Base-by-base conservation (phyloP, 2,888 invertebrate genomes). In the Hetaerina titia region DNA sequence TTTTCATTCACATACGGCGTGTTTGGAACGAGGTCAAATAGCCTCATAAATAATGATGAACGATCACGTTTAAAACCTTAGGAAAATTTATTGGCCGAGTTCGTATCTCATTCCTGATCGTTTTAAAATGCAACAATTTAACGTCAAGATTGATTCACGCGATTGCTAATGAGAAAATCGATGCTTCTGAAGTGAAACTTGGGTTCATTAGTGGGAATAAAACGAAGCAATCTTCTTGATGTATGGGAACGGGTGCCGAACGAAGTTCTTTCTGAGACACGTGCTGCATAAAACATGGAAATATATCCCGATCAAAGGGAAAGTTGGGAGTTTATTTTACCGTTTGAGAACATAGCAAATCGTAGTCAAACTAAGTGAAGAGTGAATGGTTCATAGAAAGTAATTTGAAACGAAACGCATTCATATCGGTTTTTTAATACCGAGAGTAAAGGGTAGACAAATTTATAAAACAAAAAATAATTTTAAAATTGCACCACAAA, bases 21-120 rank as follows among this genome's bases (percentile, higher is more conserved):
- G 81, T 22, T 81, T 81, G 81, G 81, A 81, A 81, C 81, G 81
- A 81, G 81, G 81, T 81, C 81, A 81, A 81, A 81, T 81, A 31
- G 81, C 81, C 81, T 81, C 81, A 81, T 81, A 81, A 81, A 81
- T 81, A 81, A 81, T 81, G 81, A 81, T 31, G 81, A 81, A 81
- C 81, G 81, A 81, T 13, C 31, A 22, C 25, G 81, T 81, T 81
- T 81, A 81, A 81, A 81, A 81, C 81, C 22, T 31, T 9, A 22
- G 81, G 81, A 31, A 81, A 81, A 81, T 81, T 81, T 81, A 81
- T 31, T 13, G 81, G 31, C 31, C 81, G 31, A 81, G 31, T 81
- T 81, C n/a, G 81, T 81, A 81, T 81, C 81, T 81, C 81, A 81
- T 81, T 81, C 31, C 81, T 25, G 81, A 81, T 81, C 81, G 81